Evolutionary conservation across 2,888 invertebrate genomes (phyloP), one percentile per base, ranked within the genome.

Genomic region (Sipha maydis): DNA sequence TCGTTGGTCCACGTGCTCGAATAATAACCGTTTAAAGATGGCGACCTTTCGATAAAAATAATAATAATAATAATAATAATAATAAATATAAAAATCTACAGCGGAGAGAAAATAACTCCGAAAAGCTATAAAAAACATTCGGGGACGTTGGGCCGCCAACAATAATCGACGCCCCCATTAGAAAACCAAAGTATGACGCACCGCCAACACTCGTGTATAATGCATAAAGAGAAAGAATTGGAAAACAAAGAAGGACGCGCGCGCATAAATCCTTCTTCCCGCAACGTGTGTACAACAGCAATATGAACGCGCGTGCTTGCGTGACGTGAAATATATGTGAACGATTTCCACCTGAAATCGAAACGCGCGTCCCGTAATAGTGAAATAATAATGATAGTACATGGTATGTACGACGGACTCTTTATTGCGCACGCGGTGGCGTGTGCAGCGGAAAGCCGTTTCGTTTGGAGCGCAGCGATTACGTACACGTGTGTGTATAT

Each of bases 21-120:
- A 86, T 71, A 79, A 78, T 78, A 85, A 85, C 17, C 77, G 77
- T 78, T 85, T 78, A 78, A 78, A 78, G 31, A 85, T 78, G 78
- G 69, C 79, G 85, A 79, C 56, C 61, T 85, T 77, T 85, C 85
- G 48, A 76, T 67, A 75, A 38, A 21, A 75, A 73, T 48, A 84
- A 83, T 71, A 48, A 71, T 31, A 80, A 48, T 21, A 83, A 83
- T 17, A 54, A 83, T 54, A 83, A 83, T 48, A 76, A 28, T 28
- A 21, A 83, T 54, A 71, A 71, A 69, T 82, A 80, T 54, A 86
- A 86, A 71, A 41, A 34, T 48, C 9, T 17, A 19, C n/a, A 3
- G 48, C 69, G 31, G 48, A 54, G 56, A 67, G 31, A 48, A 77
- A 67, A 85, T 48, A 67, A 48, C 38, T 25, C 21, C 17, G 38